phyloP scores from a whole-genome alignment of 2,888 invertebrate genomes.

The Acleris emargana region DNA sequence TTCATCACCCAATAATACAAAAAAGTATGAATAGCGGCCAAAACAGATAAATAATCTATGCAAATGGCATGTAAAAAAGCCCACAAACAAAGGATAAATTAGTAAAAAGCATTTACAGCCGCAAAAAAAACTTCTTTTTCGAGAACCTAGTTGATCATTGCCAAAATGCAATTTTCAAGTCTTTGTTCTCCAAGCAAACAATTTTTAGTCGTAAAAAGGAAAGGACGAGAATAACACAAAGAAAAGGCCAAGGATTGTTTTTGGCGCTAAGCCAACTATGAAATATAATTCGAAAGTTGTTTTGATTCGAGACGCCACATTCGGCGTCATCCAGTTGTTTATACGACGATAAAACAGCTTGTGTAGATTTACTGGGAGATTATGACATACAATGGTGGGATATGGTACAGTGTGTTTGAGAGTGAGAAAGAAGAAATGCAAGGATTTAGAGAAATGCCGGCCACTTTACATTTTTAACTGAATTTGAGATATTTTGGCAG shows the following conservation, averaged over 20 bases:
- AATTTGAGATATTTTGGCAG: no score
- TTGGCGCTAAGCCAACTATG: constrained; percentile 11
- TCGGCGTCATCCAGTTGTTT: neutral
- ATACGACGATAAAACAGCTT: neutral
- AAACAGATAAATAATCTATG: no score
- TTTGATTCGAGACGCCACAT: neutral
- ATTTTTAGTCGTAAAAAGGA: constrained; percentile 5
- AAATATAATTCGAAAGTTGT: neutral
- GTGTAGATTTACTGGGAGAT: neutral
- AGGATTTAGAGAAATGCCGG: no score
- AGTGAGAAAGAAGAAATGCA: no score
- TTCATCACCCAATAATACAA: no score
- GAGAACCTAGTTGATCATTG: neutral
- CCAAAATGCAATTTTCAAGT: neutral
- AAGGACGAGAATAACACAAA: constrained; percentile 31
- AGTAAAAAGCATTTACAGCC: no score
- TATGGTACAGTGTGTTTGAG: no score
- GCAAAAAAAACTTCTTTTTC: neutral
- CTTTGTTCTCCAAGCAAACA: neutral
- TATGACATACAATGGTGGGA: no score
- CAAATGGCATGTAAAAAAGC: no score
- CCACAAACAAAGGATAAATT: no score
- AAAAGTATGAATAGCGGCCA: no score
- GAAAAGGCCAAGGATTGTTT: neutral
- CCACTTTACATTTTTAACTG: no score